These are phyloP conservation scores for Schizothorax lantsangensis DNA, from an alignment of 2,797 vertebrate species.

Conservation along the genomic window DNA sequence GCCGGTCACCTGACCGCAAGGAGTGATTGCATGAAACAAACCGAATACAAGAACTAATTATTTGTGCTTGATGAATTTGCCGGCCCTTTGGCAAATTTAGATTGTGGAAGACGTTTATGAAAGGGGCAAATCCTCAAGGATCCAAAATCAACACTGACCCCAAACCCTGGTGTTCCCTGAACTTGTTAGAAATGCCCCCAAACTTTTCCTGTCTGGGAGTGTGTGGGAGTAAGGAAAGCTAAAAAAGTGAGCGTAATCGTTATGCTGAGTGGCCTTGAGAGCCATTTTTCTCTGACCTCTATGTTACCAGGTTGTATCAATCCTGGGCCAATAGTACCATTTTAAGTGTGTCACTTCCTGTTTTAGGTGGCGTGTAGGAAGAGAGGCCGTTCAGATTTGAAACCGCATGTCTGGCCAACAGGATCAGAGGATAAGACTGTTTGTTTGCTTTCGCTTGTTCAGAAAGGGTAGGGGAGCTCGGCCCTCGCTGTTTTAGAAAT, in stretches of 20 bases:
- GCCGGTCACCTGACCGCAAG: constrained; percentile 73
- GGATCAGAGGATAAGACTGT: constrained; percentile 77
- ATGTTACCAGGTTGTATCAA: constrained; percentile 39
- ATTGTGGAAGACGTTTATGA: constrained; percentile 21
- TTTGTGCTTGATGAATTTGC: constrained; percentile 51
- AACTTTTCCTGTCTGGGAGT: constrained; percentile 20
- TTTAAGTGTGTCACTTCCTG: constrained; percentile 44
- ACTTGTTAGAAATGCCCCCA: constrained; percentile 49
- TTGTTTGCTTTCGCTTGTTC: constrained; percentile 80
- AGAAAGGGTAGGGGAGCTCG: constrained; percentile 68
- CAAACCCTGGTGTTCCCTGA: constrained; percentile 33
- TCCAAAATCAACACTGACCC: constrained; percentile 42
- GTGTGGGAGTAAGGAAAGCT: constrained; percentile 30
- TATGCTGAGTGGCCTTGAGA: constrained; percentile 36
- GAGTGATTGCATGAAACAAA: constrained; percentile 67
- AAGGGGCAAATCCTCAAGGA: constrained; percentile 27
- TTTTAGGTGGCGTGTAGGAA: constrained; percentile 15
- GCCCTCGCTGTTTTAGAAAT: constrained; percentile 36
- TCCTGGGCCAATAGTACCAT: neutral
- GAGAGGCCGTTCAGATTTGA: neutral
- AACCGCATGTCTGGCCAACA: constrained; percentile 31
- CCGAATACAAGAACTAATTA: constrained; percentile 20
- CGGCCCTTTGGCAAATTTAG: constrained; percentile 50
- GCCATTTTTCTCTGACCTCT: constrained; percentile 44
- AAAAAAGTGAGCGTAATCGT: constrained; percentile 50